Conservation (phyloP, 2,888 invertebrate species). For the Liposcelis brunnea region DNA sequence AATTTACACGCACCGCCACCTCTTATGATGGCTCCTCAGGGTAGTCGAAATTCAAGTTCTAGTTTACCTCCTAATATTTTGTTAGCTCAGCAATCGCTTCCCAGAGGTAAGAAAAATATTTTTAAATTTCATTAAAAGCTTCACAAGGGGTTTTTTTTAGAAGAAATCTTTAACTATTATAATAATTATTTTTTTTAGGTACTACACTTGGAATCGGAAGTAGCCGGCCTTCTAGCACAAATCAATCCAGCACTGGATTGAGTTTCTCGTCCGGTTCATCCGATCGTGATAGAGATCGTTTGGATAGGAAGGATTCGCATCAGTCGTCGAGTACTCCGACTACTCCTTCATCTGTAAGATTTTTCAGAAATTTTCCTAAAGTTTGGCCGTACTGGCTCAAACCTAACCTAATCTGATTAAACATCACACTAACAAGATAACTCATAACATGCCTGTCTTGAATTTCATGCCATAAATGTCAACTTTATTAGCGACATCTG, state of each 20-base stretch:
- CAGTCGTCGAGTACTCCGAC: background rate
- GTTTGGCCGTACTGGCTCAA: too few relatives aligned
- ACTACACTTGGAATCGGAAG: constrained; percentile 7
- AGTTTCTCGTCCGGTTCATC: background rate
- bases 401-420: too few relatives aligned
- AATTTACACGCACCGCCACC: constrained; percentile 34
- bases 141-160: too few relatives aligned
- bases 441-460: too few relatives aligned
- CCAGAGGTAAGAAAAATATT: constrained; percentile 22
- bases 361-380: too few relatives aligned
- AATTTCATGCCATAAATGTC: too few relatives aligned
- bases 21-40: constrained; percentile 33
- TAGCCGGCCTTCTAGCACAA: constrained; percentile 5
- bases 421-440: too few relatives aligned
- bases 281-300: constrained; percentile 2
- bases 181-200: background rate
- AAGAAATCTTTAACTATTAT: background rate
- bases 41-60: constrained; percentile 29
- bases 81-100: constrained; percentile 31
- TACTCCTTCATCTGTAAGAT: constrained; percentile 1
- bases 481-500: too few relatives aligned
- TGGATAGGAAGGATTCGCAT: background rate
- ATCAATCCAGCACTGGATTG: background rate
- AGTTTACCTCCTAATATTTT: constrained; percentile 30
- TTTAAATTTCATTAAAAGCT: too few relatives aligned